A percentile compares a stretch with the other conserved stretches of the same genome.
Evolutionary conservation across 2,888 invertebrate species (phyloP).

Genomic region (Amphipoea oculea): DNA sequence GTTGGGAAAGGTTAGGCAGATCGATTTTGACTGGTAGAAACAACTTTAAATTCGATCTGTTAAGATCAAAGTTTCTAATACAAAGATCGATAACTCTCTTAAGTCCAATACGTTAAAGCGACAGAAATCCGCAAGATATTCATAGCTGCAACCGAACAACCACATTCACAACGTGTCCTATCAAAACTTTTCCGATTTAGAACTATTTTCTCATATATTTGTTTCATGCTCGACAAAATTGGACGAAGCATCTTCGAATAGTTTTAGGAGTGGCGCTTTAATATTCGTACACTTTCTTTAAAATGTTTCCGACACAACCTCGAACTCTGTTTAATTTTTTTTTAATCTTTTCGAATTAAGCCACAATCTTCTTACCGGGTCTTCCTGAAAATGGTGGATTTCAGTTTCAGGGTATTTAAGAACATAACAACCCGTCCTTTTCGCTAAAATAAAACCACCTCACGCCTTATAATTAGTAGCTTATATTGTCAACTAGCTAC

Average conservation of each 20-base stretch:
- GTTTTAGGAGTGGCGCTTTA: constrained; percentile 5
- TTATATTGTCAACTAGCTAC: no score
- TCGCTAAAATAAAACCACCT: no score
- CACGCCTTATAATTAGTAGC: no score
- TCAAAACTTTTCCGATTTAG: constrained; percentile 60
- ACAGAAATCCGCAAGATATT: constrained; percentile 35
- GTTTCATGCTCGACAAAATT: constrained; percentile 42
- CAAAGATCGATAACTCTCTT: not conserved
- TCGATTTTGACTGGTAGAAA: not conserved
- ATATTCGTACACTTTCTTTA: not conserved
- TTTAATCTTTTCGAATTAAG: no score
- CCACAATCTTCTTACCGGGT: no score
- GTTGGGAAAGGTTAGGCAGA: not conserved
- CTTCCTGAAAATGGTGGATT: no score
- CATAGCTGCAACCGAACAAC: constrained; percentile 35
- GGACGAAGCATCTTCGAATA: constrained; percentile 15
- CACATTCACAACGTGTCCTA: constrained; percentile 48
- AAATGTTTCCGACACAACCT: no score
- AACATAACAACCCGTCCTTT: no score
- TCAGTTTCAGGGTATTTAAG: no score
- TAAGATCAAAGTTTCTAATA: constrained; percentile 3
- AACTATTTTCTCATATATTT: constrained; percentile 53
- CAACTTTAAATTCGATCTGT: not conserved
- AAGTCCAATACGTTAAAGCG: not conserved
- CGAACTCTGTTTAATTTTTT: no score